Evolutionary conservation across 2,797 vertebrate species (phyloP).

Genomic region (Bucorvus abyssinicus): DNA sequence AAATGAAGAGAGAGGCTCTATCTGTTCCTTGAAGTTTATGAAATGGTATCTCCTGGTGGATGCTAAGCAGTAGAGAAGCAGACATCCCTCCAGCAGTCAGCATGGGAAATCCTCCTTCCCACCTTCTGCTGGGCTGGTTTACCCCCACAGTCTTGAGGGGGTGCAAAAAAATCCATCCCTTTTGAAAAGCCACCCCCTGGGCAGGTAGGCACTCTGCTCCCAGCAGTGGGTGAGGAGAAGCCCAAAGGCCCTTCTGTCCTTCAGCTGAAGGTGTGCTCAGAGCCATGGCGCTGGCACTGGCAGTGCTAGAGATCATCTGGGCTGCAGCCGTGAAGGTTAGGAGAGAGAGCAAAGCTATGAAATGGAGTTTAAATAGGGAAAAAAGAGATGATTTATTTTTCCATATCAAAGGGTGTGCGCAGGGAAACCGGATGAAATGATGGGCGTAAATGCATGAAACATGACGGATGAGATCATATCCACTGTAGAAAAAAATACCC

Average conservation of each 20-base stretch:
- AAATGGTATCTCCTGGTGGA: not conserved
- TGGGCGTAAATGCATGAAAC: not conserved
- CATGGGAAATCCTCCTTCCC: not conserved
- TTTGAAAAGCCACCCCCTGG: not conserved
- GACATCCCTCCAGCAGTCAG: not conserved
- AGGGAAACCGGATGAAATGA: conserved; percentile 1
- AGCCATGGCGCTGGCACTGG: accelerated
- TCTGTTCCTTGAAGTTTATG: not conserved
- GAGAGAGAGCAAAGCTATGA: not conserved
- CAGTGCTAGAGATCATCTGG: not conserved
- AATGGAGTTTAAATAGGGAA: not conserved
- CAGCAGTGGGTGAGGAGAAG: not conserved
- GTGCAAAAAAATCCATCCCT: not conserved
- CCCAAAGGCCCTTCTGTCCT: not conserved
- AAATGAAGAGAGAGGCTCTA: not conserved
- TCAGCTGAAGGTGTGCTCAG: not conserved
- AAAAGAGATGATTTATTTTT: not conserved
- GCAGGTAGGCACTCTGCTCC: not conserved
- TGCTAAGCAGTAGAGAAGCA: not conserved
- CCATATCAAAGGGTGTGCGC: not conserved
- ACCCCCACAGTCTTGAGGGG: not conserved
- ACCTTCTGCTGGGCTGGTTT: not conserved
- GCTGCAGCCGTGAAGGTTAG: not conserved
- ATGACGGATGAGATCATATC: not conserved
- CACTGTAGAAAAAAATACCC: not conserved